Evolutionary conservation across 2,888 invertebrate species (phyloP).

Genomic region (Cacoxenus indagator): DNA sequence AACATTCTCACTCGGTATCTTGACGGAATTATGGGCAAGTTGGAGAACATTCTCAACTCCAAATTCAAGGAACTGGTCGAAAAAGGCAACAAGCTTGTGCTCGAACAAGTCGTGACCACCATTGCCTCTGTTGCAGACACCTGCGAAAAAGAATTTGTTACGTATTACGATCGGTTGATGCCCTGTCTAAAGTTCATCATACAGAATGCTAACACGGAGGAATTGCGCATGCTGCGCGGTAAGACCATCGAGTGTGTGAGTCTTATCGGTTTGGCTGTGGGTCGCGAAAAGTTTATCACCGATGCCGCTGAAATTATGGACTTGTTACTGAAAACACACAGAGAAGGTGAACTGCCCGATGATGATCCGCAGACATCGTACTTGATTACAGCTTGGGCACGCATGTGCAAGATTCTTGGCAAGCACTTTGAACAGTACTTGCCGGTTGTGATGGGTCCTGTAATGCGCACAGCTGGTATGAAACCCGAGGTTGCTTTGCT

Average conservation of each 20-base stretch:
- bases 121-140: slow-evolving; percentile 99
- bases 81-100: slow-evolving; percentile 93
- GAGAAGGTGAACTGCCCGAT: slow-evolving; percentile 86
- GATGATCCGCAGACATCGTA: slow-evolving; percentile 98
- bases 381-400: slow-evolving; percentile 98
- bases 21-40: slow-evolving; percentile 90
- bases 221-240: slow-evolving; percentile 91
- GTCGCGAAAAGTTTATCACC: slow-evolving; percentile 85
- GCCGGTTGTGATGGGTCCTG: slow-evolving; percentile 91
- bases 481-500: slow-evolving; percentile 90
- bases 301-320: slow-evolving; percentile 98
- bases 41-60: slow-evolving; percentile 88
- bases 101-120: slow-evolving; percentile 97
- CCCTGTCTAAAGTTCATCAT: slow-evolving; percentile 98
- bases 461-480: slow-evolving; percentile 87
- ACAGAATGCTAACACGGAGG: slow-evolving; percentile 89
- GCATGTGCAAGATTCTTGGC: slow-evolving; percentile 95
- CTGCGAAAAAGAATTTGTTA: slow-evolving; percentile 94
- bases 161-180: slow-evolving; percentile 93
- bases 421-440: slow-evolving; percentile 89
- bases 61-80: slow-evolving; percentile 96
- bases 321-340: slow-evolving; percentile 90
- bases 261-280: slow-evolving; percentile 92
- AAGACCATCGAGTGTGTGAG: slow-evolving; percentile 99
- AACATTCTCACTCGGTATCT: slow-evolving; percentile 91